Percentiles rank a stretch among this genome's conserved stretches.
Conservation (phyloP, 2,888 invertebrate species). For the Caenorhabditis virilis region DNA sequence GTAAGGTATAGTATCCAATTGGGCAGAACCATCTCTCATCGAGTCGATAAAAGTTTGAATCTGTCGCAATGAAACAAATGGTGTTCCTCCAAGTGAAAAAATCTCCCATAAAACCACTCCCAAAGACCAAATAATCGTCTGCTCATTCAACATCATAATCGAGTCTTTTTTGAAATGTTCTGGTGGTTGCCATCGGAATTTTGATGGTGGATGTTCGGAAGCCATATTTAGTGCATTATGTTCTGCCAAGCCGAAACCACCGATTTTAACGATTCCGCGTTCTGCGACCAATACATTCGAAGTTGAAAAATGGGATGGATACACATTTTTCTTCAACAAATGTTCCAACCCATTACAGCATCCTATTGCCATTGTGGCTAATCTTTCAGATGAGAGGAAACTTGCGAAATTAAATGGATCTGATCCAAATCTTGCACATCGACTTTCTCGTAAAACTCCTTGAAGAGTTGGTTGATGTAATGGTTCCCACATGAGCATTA, state of each 20-base stretch:
- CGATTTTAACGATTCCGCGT: slow-evolving; percentile 40
- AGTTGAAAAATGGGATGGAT: slow-evolving; percentile 27
- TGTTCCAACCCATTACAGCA: slow-evolving; percentile 35
- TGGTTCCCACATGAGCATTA: slow-evolving; percentile 40
- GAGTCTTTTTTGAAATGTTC: slow-evolving; percentile 22
- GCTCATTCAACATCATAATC: slow-evolving; percentile 18
- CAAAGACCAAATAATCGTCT: slow-evolving; percentile 31
- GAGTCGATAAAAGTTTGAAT: slow-evolving; percentile 22
- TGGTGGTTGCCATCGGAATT: slow-evolving; percentile 38
- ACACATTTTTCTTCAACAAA: slow-evolving; percentile 23
- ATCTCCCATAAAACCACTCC: slow-evolving; percentile 43
- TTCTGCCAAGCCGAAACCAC: slow-evolving; percentile 39
- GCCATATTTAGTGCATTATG: slow-evolving; percentile 24
- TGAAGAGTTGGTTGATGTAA: slow-evolving; percentile 35
- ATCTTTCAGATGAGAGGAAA: slow-evolving; percentile 37
- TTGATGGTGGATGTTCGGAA: slow-evolving; percentile 28
- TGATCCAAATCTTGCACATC: slow-evolving; percentile 36
- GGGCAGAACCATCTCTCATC: slow-evolving; percentile 32
- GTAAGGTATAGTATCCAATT: slow-evolving; percentile 30
- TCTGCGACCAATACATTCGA: slow-evolving; percentile 41
- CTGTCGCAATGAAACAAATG: slow-evolving; percentile 24
- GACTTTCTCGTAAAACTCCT: slow-evolving; percentile 39
- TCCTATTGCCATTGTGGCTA: slow-evolving; percentile 38
- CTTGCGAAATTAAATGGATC: slow-evolving; percentile 38
- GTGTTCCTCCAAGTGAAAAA: slow-evolving; percentile 35